Evolutionary conservation across 2,888 invertebrate species (phyloP).

Genomic region (Parthenolecanium corni): DNA sequence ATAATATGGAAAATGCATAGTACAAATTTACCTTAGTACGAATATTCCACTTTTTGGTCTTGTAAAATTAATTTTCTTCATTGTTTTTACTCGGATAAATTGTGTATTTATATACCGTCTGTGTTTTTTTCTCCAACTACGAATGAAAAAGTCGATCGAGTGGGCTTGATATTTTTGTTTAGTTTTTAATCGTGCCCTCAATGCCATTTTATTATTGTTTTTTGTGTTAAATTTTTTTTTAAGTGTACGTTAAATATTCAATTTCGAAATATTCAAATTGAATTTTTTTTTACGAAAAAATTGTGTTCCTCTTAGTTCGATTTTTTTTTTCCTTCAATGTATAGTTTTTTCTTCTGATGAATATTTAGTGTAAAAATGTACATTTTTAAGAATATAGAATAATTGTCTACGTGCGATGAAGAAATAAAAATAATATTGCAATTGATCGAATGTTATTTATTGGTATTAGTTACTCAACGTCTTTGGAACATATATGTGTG

Average conservation of each 20-base stretch:
- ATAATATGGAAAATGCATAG: too few relatives aligned
- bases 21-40: too few relatives aligned
- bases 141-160: not conserved
- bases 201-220: not conserved
- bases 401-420: too few relatives aligned
- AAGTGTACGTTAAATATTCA: not conserved
- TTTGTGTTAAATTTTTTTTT: not conserved
- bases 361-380: not conserved
- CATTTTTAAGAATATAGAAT: not conserved
- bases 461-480: too few relatives aligned
- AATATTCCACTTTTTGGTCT: too few relatives aligned
- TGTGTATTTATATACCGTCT: too few relatives aligned
- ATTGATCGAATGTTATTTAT: too few relatives aligned
- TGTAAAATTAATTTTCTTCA: too few relatives aligned
- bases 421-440: too few relatives aligned
- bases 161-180: not conserved
- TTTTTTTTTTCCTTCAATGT: not conserved
- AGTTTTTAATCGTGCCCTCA: not conserved
- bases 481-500: too few relatives aligned
- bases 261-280: not conserved
- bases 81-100: too few relatives aligned
- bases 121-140: too few relatives aligned
- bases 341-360: not conserved
- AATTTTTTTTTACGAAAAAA: not conserved
- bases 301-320: not conserved